A percentile compares a stretch with the other conserved stretches of the same genome.
phyloP scores from a whole-genome alignment of 2,888 invertebrate genomes.

The Pollenia amentaria region DNA sequence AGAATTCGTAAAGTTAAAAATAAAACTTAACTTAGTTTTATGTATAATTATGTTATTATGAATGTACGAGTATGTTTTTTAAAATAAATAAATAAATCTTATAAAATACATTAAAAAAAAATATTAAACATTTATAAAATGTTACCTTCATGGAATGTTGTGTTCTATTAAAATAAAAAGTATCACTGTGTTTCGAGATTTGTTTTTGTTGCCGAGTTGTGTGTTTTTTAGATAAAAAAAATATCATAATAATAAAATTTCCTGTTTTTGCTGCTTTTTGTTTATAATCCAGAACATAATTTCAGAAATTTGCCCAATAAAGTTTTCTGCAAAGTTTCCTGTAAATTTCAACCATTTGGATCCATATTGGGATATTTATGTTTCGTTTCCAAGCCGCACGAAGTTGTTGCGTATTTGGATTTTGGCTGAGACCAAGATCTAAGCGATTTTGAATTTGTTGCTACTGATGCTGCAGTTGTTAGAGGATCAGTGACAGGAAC shows the following conservation, averaged over 20 bases:
- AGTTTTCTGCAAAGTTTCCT: neutral
- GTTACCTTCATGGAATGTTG: constrained; percentile 75
- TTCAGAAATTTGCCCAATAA: constrained; percentile 36
- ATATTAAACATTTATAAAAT: constrained; percentile 81
- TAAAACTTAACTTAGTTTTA: too few species aligned
- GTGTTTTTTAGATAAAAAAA: constrained; percentile 30
- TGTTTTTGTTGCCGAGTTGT: constrained; percentile 46
- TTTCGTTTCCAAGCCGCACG: constrained; percentile 72
- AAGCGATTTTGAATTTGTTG: constrained; percentile 67
- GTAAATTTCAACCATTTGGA: constrained; percentile 82
- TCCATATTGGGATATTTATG: constrained; percentile 83
- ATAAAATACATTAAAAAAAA: constrained; percentile 36
- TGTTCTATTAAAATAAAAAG: constrained; percentile 53
- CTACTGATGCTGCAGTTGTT: constrained; percentile 74
- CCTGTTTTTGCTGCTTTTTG: constrained; percentile 9
- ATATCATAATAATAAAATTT: constrained; percentile 41
- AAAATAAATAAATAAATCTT: constrained; percentile 59
- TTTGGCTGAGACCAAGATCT: constrained; percentile 76
- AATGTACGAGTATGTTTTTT: constrained; percentile 13
- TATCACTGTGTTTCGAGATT: constrained; percentile 72
- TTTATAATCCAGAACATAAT: constrained; percentile 23
- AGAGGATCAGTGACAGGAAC: constrained; percentile 80
- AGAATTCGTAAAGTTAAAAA: too few species aligned
- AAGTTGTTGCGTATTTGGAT: constrained; percentile 47
- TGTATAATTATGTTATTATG: neutral